phyloP scores from a whole-genome alignment of 2,113 vertebrate species.

The Columba janthina region DNA sequence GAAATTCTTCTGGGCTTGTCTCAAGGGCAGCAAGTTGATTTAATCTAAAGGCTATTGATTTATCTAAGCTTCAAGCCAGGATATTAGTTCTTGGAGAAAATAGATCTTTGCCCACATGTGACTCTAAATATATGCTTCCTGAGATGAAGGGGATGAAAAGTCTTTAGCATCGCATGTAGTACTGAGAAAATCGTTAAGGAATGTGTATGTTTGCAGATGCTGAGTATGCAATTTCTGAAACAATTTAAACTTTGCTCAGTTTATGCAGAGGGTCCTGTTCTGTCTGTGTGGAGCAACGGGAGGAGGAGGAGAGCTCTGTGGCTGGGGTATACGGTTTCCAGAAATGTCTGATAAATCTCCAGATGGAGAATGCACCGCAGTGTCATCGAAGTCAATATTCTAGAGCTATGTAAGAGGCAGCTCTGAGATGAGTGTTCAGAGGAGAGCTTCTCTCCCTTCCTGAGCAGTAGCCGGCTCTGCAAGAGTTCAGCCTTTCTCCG shows the following conservation, averaged over 20 bases:
- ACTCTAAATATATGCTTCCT: not conserved
- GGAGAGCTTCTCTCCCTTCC: not conserved
- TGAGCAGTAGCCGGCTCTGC: not conserved
- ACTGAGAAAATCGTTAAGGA: not conserved
- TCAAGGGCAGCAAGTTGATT: not conserved
- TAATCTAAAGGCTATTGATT: slow-evolving; percentile 19
- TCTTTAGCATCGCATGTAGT: not conserved
- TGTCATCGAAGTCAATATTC: not conserved
- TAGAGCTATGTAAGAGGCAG: not conserved
- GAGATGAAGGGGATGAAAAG: not conserved
- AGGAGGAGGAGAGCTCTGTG: not conserved
- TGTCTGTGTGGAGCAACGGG: not conserved
- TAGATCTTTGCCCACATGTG: not conserved
- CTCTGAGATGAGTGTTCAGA: not conserved
- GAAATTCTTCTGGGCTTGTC: not conserved
- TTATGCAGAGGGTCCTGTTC: not conserved
- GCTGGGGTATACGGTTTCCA: not conserved
- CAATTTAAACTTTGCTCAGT: not conserved
- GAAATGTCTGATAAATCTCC: not conserved
- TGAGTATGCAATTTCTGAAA: not conserved
- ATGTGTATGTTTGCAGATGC: not conserved
- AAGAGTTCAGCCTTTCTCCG: not conserved
- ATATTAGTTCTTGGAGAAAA: not conserved
- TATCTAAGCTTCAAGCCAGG: not conserved
- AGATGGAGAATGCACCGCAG: not conserved